phyloP scores from a whole-genome alignment of 2,888 invertebrate species.

The Aethes cnicana region DNA sequence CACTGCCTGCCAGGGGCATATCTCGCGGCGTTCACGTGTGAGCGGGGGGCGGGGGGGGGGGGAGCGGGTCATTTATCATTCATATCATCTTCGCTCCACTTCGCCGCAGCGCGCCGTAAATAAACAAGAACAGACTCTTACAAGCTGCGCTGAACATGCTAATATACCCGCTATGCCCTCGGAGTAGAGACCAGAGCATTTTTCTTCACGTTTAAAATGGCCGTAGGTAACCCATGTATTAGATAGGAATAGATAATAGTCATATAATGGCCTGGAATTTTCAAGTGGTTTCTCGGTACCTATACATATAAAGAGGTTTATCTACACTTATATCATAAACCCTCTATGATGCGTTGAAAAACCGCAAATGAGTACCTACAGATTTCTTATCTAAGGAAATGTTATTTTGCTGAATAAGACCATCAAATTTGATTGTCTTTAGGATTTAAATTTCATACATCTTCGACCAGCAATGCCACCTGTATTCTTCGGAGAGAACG shows the following conservation, averaged over 20 bases:
- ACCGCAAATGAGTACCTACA: too few species aligned
- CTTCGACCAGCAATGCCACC: too few species aligned
- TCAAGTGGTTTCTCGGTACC: too few species aligned
- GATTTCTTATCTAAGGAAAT: too few species aligned
- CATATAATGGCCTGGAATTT: constrained; percentile 46
- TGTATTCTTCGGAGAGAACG: too few species aligned
- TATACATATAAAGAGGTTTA: too few species aligned
- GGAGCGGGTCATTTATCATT: constrained; percentile 81
- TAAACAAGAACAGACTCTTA: constrained; percentile 83
- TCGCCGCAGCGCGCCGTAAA: constrained; percentile 82
- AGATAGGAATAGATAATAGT: constrained; percentile 67
- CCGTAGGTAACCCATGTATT: constrained; percentile 73
- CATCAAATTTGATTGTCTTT: too few species aligned
- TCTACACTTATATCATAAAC: too few species aligned
- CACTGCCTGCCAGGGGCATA: constrained; percentile 63
- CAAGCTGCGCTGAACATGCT: constrained; percentile 57
- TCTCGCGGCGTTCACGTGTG: constrained; percentile 76
- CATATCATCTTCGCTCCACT: constrained; percentile 83
- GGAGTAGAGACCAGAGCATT: constrained; percentile 40
- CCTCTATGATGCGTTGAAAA: too few species aligned
- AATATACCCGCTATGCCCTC: constrained; percentile 43
- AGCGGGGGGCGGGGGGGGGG: constrained; percentile 49
- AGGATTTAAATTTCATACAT: too few species aligned
- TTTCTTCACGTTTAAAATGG: constrained; percentile 40
- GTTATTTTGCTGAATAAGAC: too few species aligned